These are phyloP conservation scores for Elgaria multicarinata DNA, from an alignment of 2,113 vertebrate genomes.

Conservation along the genomic window DNA sequence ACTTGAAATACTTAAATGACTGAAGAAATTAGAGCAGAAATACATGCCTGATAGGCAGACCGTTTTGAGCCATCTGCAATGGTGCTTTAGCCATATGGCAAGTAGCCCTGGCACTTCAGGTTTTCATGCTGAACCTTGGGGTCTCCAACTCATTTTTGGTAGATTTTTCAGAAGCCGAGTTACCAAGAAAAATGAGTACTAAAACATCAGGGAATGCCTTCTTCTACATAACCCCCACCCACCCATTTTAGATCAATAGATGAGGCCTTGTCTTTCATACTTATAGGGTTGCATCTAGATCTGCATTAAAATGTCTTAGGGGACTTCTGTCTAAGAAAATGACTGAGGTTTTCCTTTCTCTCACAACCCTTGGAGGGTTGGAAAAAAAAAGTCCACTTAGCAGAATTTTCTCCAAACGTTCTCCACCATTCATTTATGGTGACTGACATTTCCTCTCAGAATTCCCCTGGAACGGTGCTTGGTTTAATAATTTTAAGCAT, in stretches of 20 bases:
- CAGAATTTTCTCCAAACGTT: too few relatives aligned
- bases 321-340: too few relatives aligned
- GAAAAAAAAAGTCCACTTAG: too few relatives aligned
- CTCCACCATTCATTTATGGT: too few relatives aligned
- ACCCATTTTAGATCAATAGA: neutral
- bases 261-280: neutral
- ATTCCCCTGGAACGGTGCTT: too few relatives aligned
- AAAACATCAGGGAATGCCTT: neutral
- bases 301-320: neutral
- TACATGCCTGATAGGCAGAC: slow-evolving; percentile 18
- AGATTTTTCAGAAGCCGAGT: neutral
- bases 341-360: too few relatives aligned
- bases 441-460: too few relatives aligned
- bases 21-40: slow-evolving; percentile 6
- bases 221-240: neutral
- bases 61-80: slow-evolving; percentile 32
- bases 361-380: too few relatives aligned
- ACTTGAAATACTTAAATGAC: neutral
- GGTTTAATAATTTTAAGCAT: neutral
- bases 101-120: neutral
- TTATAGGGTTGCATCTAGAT: neutral
- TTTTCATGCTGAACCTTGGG: neutral
- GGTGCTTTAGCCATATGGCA: neutral
- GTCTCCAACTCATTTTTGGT: neutral
- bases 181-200: neutral